Conservation (phyloP, 2,888 invertebrate genomes). For the Apodemia mormo region DNA sequence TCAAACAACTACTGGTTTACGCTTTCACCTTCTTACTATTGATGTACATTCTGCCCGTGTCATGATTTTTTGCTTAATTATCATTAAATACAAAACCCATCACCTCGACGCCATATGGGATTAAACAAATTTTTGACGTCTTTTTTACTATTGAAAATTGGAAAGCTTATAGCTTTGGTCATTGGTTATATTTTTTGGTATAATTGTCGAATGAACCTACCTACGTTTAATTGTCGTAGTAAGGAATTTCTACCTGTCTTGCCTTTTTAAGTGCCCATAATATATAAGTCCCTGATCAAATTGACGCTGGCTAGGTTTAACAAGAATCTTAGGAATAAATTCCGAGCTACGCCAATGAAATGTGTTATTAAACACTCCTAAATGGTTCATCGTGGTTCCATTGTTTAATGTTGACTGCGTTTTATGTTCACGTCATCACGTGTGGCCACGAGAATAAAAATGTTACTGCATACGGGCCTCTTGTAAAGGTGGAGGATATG, state of each 20-base stretch:
- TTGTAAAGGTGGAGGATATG: slow-evolving; percentile 86
- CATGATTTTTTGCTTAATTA: slow-evolving; percentile 8
- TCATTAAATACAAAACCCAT: slow-evolving; percentile 25
- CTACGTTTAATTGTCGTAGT: background rate
- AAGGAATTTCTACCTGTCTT: background rate
- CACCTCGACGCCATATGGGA: slow-evolving; percentile 22
- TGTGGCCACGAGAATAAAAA: slow-evolving; percentile 21
- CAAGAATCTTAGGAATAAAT: background rate
- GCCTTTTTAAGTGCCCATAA: background rate
- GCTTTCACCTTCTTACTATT: no score
- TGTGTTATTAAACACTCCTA: slow-evolving; percentile 2
- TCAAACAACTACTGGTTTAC: no score
- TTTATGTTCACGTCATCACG: slow-evolving; percentile 46
- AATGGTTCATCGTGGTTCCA: slow-evolving; percentile 3
- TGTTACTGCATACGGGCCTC: slow-evolving; percentile 89
- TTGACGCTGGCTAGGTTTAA: background rate
- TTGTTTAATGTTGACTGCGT: slow-evolving; percentile 55
- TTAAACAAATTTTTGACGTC: slow-evolving; percentile 31
- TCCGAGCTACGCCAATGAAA: slow-evolving; percentile 5
- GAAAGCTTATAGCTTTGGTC: slow-evolving; percentile 79
- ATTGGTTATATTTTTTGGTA: slow-evolving; percentile 67
- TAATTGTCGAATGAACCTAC: slow-evolving; percentile 27
- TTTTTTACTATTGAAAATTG: slow-evolving; percentile 40
- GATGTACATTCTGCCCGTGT: background rate
- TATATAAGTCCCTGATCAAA: background rate